Conservation (phyloP, 1,140 invertebrate species). For the Phthorimaea operculella region DNA sequence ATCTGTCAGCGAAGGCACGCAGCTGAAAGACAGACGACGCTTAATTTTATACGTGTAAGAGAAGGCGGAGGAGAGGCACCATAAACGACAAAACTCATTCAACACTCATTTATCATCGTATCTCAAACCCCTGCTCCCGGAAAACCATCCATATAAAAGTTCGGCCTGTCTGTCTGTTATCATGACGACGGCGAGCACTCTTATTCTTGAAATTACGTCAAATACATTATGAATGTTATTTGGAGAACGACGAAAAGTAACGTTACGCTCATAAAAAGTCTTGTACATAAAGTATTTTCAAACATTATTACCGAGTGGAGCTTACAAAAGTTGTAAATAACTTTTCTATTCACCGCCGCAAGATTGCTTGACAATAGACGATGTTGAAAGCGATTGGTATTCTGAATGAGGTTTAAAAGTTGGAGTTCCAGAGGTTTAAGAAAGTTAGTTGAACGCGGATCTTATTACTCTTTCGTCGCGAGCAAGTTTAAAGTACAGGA, state of each 20-base stretch:
- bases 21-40: not conserved
- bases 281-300: not conserved
- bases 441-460: constrained; percentile 30
- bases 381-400: constrained; percentile 2
- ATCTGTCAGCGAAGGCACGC: too few relatives aligned
- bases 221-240: not conserved
- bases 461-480: constrained; percentile 40
- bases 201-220: not conserved
- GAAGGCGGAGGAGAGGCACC: constrained; percentile 1
- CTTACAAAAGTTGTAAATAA: not conserved
- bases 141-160: constrained; percentile 3
- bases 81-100: constrained; percentile 6
- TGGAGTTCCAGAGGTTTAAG: constrained; percentile 18
- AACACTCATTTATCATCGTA: constrained; percentile 4
- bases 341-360: not conserved
- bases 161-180: constrained; percentile 1
- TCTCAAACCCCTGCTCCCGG: not conserved
- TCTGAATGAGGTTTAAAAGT: constrained; percentile 1
- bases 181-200: not conserved
- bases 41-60: constrained; percentile 3
- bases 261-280: not conserved
- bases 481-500: constrained; percentile 43
- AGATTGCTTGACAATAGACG: not conserved
- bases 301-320: not conserved
- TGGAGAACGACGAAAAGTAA: not conserved